Base-by-base conservation (phyloP, 2,888 invertebrate genomes). In the Parapristionchus giblindavisi region DNA sequence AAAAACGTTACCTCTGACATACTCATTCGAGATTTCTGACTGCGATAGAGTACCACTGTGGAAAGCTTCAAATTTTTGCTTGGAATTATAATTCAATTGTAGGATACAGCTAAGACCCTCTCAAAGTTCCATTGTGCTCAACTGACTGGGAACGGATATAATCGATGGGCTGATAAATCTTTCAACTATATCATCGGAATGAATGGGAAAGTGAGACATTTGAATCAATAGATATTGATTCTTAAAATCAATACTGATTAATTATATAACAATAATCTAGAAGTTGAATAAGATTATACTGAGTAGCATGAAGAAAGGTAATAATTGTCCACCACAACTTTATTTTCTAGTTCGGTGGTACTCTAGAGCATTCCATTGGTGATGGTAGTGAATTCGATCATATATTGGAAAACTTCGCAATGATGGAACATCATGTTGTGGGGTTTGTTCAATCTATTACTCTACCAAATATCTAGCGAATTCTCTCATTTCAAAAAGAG, bases 351-450 rank as follows among this genome's bases (percentile, higher is more conserved):
- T 77, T 75, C 54, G 85, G 86, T 56, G 86, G 85, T 32, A 85
- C 82, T 1, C 81, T 80, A 17, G 86, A 86, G 58, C 86, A 86
- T 54, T 77, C 80, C 2, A 80, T 81, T 3, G 82, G 78, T 32
- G 86, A 86, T 73, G 86, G 86, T 29, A 79, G 81, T 8, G 86
- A 86, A 54, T 82, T 85, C 63, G 85, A 84, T 71, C 83, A 84
- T 68, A 77, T 85, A 32, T 78, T 83, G 77, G 85, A 86, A 56
- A 83, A 84, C 74, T 83, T 82, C 38, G 63, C 83, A 27, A 60
- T 77, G 17, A 80, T 84, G 58, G 85, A 85, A 43, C 76, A 77
- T 24, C 27, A 65, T 1, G 21, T 65, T 5, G 17, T 65, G 27
- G 21, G 24, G 63, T 63, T 24, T 17, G 29, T 21, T 5, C 21